Evolutionary conservation across 2,113 vertebrate genomes (phyloP), one percentile per base, ranked within the genome.

Genomic region (Etheostoma spectabile): DNA sequence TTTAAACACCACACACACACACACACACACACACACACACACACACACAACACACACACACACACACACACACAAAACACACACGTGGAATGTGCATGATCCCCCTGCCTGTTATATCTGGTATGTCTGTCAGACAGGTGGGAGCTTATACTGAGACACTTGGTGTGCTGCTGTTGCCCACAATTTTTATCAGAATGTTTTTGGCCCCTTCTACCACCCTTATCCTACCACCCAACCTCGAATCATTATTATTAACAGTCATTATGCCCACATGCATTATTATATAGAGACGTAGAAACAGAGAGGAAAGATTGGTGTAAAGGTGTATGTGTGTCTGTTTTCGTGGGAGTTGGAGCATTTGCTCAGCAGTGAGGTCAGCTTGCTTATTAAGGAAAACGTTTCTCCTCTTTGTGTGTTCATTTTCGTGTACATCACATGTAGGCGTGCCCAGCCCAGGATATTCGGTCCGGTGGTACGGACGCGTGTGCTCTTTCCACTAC

Each of bases 401-500:
- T 71, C 27, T 13, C 49, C 8, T 27, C 8, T 46, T 19, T 11
- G 46, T 71, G 38, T 78, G 38, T 55, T 22, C n/a, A 0, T 60
- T 71, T 69, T 48, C 22, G 3, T 81, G 33, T 42, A 16, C 15
- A 0, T 48, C 70, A 7, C 27, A 33, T 76, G 55, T 60, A 99
- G 98, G 98, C 4, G 88, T 96, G 52, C 98, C 1, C 88, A 93
- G 49, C 97, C 97, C 35, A 94, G 92, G 33, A 90, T 99, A 57
- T 94, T n/a, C n/a, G n/a, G n/a, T n/a, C n/a, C n/a, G 93, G 62
- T 99, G 98, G 98, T 99, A 96, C 78, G 88, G 96, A 99, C 35
- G 94, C 96, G n/a, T 0, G 80, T 97, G 8, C 96, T 3, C 86
- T 99, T 1, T 91, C 89, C 92, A 94, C 92, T n/a, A 86, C 94